Evolutionary conservation across 2,888 invertebrate species (phyloP).

Genomic region (Cheilosia impressa): DNA sequence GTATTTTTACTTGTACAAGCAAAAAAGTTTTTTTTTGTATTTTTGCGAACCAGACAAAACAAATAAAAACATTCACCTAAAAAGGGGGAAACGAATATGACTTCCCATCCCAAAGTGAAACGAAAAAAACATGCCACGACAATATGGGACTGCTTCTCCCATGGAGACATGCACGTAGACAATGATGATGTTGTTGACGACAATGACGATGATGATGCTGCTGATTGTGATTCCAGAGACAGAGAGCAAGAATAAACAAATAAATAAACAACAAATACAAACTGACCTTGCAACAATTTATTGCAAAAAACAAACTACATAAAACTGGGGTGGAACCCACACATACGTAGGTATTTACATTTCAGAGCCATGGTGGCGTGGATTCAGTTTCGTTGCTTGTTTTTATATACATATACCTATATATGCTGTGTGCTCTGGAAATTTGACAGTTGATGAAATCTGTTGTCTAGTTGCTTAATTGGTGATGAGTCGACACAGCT

Average conservation of each 20-base stretch:
- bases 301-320: conserved; percentile 50
- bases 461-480: conserved; percentile 50
- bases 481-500: conserved; percentile 37
- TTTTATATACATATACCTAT: background rate
- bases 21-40: background rate
- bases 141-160: conserved; percentile 19
- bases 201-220: conserved; percentile 20
- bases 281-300: conserved; percentile 74
- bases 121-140: background rate
- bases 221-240: conserved; percentile 54
- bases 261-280: conserved; percentile 59
- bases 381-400: background rate
- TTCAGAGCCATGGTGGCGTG: conserved; percentile 7
- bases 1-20: too few species aligned
- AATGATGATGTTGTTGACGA: conserved; percentile 47
- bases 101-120: conserved; percentile 20
- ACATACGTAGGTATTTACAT: background rate
- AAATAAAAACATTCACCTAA: conserved; percentile 37
- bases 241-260: conserved; percentile 53
- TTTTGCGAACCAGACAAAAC: conserved; percentile 15
- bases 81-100: conserved; percentile 22
- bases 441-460: conserved; percentile 34
- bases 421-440: conserved; percentile 23
- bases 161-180: conserved; percentile 65
- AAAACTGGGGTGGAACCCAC: conserved; percentile 45